Conservation (phyloP, 2,113 vertebrate species). For the Vidua macroura region DNA sequence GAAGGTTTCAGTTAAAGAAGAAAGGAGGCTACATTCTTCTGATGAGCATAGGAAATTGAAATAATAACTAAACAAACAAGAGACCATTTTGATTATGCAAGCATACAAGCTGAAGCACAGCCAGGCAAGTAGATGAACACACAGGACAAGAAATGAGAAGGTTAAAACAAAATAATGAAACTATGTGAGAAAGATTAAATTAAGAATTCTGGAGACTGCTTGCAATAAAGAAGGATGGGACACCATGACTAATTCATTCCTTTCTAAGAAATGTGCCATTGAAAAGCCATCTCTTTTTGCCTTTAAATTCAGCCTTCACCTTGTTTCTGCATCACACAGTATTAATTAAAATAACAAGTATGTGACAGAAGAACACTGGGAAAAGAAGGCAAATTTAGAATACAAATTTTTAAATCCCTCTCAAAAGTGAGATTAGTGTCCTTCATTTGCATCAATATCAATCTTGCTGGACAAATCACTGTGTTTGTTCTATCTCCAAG, state of each 20-base stretch:
- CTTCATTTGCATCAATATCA: background rate
- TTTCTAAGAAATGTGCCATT: background rate
- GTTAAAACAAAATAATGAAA: background rate
- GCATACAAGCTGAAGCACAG: background rate
- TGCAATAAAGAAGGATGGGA: background rate
- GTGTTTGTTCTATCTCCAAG: background rate
- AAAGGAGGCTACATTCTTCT: background rate
- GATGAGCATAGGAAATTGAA: background rate
- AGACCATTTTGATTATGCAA: background rate
- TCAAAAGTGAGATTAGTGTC: background rate
- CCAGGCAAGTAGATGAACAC: background rate
- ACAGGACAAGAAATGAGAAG: background rate
- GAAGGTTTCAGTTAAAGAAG: background rate
- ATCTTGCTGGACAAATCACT: background rate
- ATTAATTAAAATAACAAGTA: background rate
- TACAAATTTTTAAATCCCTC: background rate
- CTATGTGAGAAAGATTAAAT: background rate
- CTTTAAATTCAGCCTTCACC: background rate
- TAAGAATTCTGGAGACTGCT: background rate
- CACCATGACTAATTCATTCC: background rate
- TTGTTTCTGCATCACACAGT: background rate
- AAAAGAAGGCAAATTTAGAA: background rate
- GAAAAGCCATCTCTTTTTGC: background rate
- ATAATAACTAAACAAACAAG: background rate
- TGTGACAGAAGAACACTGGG: background rate